phyloP scores from a whole-genome alignment of 1,140 invertebrate genomes.

The Drosophila ambigua region DNA sequence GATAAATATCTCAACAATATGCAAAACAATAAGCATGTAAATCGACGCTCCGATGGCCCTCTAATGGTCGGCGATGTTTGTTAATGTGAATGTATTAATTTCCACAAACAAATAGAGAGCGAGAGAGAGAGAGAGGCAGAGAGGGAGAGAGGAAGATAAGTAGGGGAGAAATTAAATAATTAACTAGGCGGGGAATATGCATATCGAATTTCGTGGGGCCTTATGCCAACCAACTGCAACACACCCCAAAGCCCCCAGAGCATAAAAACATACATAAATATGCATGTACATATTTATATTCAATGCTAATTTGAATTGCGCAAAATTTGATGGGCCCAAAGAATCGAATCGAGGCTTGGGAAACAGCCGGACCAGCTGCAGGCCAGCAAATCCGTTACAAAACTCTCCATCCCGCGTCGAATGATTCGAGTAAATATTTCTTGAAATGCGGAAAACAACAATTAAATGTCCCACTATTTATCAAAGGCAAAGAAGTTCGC shows the following conservation, averaged over 20 bases:
- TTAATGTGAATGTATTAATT: conserved; percentile 49
- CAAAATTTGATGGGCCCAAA: conserved; percentile 35
- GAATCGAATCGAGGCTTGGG: conserved; percentile 11
- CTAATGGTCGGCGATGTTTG: conserved; percentile 49
- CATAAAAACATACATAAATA: conserved; percentile 43
- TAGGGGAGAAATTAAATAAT: conserved; percentile 43
- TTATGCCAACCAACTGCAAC: conserved; percentile 44
- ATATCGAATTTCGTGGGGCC: conserved; percentile 39
- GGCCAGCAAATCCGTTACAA: too few species aligned
- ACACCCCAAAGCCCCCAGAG: conserved; percentile 1
- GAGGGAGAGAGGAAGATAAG: background rate
- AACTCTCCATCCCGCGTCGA: too few species aligned
- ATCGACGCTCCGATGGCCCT: conserved; percentile 37
- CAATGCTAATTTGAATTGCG: conserved; percentile 26
- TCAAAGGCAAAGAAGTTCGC: too few species aligned
- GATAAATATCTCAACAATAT: conserved; percentile 24
- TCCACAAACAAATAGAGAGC: conserved; percentile 12
- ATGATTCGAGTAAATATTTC: too few species aligned
- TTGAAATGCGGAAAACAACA: too few species aligned
- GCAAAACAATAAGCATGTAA: conserved; percentile 43
- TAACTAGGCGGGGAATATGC: conserved; percentile 44
- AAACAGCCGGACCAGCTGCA: too few species aligned
- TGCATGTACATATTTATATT: background rate
- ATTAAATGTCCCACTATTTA: too few species aligned
- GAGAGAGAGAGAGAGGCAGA: background rate